phyloP scores from a whole-genome alignment of 2,888 invertebrate genomes.

The Erannis defoliaria region DNA sequence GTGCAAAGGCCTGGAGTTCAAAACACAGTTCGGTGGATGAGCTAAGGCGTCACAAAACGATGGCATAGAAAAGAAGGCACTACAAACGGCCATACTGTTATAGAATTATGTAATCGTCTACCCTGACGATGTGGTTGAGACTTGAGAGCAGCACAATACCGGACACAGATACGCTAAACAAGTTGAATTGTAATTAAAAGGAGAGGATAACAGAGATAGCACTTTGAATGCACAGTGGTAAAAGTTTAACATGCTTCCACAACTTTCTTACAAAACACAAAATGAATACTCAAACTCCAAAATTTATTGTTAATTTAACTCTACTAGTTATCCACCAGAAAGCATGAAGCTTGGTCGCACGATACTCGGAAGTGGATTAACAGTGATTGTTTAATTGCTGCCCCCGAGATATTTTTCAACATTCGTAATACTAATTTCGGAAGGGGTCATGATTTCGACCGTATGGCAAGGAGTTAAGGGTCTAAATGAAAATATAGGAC shows the following conservation, averaged over 20 bases:
- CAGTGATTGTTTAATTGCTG: constrained; percentile 33
- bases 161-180: no score
- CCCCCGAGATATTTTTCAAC: constrained; percentile 22
- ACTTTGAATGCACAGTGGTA: no score
- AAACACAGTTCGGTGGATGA: no score
- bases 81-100: no score
- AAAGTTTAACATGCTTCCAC: no score
- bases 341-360: constrained; percentile 10
- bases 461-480: background rate
- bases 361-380: constrained; percentile 35
- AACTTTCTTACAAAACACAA: background rate
- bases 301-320: background rate
- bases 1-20: background rate
- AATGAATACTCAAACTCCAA: background rate
- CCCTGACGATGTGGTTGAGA: no score
- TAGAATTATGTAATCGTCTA: no score
- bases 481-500: background rate
- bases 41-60: no score
- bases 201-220: no score
- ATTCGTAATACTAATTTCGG: background rate
- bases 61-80: no score
- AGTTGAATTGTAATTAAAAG: no score
- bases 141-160: no score
- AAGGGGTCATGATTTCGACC: background rate
- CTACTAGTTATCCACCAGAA: constrained; percentile 1